Conservation (phyloP, 1,140 invertebrate species). For the Ephestia elutella region DNA sequence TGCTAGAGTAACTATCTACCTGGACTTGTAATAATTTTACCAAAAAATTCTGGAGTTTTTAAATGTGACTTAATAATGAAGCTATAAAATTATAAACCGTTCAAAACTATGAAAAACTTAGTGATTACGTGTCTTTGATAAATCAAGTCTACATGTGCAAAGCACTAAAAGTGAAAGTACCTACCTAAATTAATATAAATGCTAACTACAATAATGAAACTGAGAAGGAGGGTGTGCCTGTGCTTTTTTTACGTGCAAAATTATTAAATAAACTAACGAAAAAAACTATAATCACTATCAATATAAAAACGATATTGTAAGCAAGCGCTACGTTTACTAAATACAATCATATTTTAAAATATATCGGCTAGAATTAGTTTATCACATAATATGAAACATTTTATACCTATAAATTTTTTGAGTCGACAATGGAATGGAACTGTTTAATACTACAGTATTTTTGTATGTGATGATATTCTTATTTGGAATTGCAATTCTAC, state of each 20-base stretch:
- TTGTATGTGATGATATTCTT: too few relatives aligned
- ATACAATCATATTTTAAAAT: slow-evolving; percentile 5
- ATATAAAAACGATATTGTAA: slow-evolving; percentile 17
- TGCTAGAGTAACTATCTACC: too few relatives aligned
- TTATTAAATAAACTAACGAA: slow-evolving; percentile 8
- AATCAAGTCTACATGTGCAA: neutral
- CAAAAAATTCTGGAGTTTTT: too few relatives aligned
- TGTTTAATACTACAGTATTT: too few relatives aligned
- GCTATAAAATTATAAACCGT: too few relatives aligned
- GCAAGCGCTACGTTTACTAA: slow-evolving; percentile 31
- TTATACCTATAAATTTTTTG: neutral
- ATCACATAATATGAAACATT: slow-evolving; percentile 10
- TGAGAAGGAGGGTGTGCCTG: slow-evolving; percentile 16
- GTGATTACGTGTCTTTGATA: too few relatives aligned
- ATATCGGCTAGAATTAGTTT: slow-evolving; percentile 8
- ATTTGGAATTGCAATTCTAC: too few relatives aligned
- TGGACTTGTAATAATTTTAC: too few relatives aligned
- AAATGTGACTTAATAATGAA: too few relatives aligned
- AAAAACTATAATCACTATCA: slow-evolving; percentile 2
- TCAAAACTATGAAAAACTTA: too few relatives aligned
- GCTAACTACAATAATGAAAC: neutral
- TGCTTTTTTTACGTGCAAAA: slow-evolving; percentile 23
- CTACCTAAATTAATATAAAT: neutral
- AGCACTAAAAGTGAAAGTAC: neutral
- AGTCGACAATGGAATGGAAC: too few relatives aligned